These are phyloP conservation scores for Silurus lanzhouensis DNA, from an alignment of 2,797 vertebrate genomes.

Conservation along the genomic window DNA sequence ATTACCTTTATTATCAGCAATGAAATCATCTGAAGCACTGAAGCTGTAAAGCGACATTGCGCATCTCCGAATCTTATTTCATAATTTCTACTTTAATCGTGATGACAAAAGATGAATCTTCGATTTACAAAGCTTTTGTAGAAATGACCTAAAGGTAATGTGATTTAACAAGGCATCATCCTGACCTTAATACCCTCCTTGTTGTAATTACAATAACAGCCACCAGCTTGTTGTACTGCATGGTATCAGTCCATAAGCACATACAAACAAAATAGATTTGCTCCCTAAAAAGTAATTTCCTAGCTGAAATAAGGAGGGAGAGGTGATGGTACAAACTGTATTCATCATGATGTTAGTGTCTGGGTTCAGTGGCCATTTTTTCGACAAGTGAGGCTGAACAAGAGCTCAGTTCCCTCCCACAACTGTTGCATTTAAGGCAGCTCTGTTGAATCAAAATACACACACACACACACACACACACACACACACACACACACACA, in stretches of 20 bases:
- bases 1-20: neutral
- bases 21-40: neutral
- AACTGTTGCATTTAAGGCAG: constrained; percentile 5
- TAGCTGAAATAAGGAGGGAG: constrained; percentile 19
- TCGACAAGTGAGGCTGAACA: constrained; percentile 30
- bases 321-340: constrained; percentile 27
- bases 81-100: neutral
- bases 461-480: neutral
- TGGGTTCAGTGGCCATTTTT: constrained; percentile 42
- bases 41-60: neutral
- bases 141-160: neutral
- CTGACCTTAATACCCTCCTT: neutral
- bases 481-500: neutral
- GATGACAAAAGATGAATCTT: neutral
- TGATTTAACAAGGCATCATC: constrained; percentile 2
- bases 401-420: neutral
- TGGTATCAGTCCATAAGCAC: constrained; percentile 11
- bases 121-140: neutral
- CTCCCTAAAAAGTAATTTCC: constrained; percentile 26
- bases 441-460: neutral
- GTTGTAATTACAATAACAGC: constrained; percentile 3
- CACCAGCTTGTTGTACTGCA: neutral
- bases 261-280: neutral
- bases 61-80: neutral
- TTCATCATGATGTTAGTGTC: constrained; percentile 42